Evolutionary conservation across 2,888 invertebrate species (phyloP).

Genomic region (Brachyopa scutellaris): DNA sequence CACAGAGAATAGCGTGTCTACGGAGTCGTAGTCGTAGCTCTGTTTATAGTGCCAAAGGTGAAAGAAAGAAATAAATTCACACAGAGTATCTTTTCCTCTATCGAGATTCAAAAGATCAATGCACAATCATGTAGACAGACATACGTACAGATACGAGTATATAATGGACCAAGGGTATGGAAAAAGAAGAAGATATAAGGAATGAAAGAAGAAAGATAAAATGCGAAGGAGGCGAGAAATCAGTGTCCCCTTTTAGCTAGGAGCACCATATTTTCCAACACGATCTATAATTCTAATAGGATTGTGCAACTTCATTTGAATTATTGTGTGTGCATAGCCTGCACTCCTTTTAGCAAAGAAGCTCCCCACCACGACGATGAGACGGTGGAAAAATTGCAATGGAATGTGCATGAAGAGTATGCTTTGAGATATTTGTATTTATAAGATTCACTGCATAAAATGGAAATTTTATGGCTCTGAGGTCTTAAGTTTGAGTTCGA

Average conservation of each 20-base stretch:
- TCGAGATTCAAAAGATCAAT: background rate
- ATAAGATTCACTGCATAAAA: too few relatives aligned
- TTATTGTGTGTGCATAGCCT: background rate
- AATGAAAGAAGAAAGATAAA: background rate
- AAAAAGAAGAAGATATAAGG: background rate
- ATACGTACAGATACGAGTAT: too few relatives aligned
- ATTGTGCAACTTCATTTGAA: constrained; percentile 31
- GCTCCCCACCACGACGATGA: too few relatives aligned
- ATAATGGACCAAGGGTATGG: background rate
- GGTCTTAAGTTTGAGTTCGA: too few relatives aligned
- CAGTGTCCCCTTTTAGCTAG: background rate
- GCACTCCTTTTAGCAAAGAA: too few relatives aligned
- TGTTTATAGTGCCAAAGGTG: constrained; percentile 2
- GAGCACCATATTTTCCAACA: constrained; percentile 15
- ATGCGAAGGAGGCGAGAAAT: background rate
- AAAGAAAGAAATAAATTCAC: constrained; percentile 2
- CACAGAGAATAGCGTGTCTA: too few relatives aligned
- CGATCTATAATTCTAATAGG: constrained; percentile 42
- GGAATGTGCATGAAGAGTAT: too few relatives aligned
- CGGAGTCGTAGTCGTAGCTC: too few relatives aligned
- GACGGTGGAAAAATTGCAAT: too few relatives aligned
- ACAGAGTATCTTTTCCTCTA: background rate
- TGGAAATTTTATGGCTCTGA: too few relatives aligned
- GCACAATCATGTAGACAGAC: background rate
- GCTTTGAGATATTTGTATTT: too few relatives aligned